Percentiles rank a stretch among this genome's conserved stretches.
Evolutionary conservation across 92 coral and sea anemone genomes (phyloP).

Genomic region (Metridium senile): DNA sequence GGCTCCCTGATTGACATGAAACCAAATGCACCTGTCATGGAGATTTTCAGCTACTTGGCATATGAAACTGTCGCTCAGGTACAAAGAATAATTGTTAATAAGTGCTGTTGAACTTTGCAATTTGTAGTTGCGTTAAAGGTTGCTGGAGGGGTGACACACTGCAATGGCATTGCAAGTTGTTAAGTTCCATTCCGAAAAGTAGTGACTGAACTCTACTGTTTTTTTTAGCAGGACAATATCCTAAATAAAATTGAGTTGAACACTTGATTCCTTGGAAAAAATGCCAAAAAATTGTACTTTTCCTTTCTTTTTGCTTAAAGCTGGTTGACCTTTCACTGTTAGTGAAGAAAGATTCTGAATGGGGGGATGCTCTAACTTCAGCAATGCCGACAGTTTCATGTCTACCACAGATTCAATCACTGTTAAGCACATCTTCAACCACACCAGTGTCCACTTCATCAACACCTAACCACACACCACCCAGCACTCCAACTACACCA

Average conservation of each 20-base stretch:
- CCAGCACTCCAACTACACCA: conserved; percentile 96
- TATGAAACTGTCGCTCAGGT: conserved; percentile 98
- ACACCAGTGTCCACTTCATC: conserved; percentile 74
- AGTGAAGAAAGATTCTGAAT: conserved; percentile 89
- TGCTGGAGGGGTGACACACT: too few relatives aligned
- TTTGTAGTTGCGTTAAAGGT: too few relatives aligned
- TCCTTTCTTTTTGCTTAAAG: conserved; percentile 30
- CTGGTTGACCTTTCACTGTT: conserved; percentile 88
- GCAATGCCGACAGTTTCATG: conserved; percentile 92
- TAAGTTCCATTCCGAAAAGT: too few relatives aligned
- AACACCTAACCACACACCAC: conserved; percentile 94
- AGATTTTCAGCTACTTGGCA: conserved; percentile 92
- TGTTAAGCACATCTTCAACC: conserved; percentile 55
- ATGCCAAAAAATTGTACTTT: neutral
- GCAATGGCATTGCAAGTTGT: too few relatives aligned
- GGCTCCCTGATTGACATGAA: conserved; percentile 91
- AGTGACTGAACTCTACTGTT: too few relatives aligned
- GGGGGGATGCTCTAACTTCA: conserved; percentile 72
- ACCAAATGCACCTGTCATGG: conserved; percentile 98
- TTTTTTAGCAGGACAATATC: too few relatives aligned
- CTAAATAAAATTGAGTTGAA: too few relatives aligned
- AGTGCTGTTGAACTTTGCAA: too few relatives aligned
- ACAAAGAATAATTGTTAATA: neutral
- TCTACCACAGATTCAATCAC: conserved; percentile 77
- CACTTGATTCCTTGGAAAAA: too few relatives aligned